Base-by-base conservation (phyloP, 2,797 vertebrate species). In the Paratrypauchen microcephalus region DNA sequence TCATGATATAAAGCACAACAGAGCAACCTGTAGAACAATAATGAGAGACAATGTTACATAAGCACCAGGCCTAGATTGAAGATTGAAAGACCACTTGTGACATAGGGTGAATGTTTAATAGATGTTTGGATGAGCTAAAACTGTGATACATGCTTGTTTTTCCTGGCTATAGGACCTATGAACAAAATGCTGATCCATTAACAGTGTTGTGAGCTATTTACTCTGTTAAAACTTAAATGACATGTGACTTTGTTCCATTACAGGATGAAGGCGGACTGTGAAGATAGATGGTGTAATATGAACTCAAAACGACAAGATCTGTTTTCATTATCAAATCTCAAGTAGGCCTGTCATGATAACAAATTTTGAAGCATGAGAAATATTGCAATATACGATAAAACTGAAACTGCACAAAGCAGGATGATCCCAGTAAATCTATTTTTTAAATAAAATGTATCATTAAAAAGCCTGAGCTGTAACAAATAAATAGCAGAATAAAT, bases 251-350 rank as follows among this genome's bases (percentile, higher is more conserved):
- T 82, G 54, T 78, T 57, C 63, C 45, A 15, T 73, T 81, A 41
- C 85, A 93, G 93, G 91, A 92, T 69, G 92, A 93, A 0, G 28
- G 82, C 2, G 92, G 93, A 66, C 45, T 93, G 66, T 94, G 64
- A 92, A 64, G 24, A 19, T 3, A 68, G 39, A 66, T 9, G 6
- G 19, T 52, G 50, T 4, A 16, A 72, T 64, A 8, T 19, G 7
- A 54, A 23, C 28, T 7, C 39, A 64, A 56, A 52, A 61, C 16
- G 39, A 13, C 36, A 45, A 36, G 23, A 28, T 13, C 6, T 12
- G 6, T 58, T 23, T 59, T 15, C 28, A 59, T 30, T 30, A 18
- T 45, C 41, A 30, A 16, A 59, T 32, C 57, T 7, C 32, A 36
- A 36, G 32, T 1, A 36, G 32, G 32, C 8, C 32, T 8, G 32